Conservation (phyloP, 1,140 invertebrate species). For the Listronotus oregonensis region DNA sequence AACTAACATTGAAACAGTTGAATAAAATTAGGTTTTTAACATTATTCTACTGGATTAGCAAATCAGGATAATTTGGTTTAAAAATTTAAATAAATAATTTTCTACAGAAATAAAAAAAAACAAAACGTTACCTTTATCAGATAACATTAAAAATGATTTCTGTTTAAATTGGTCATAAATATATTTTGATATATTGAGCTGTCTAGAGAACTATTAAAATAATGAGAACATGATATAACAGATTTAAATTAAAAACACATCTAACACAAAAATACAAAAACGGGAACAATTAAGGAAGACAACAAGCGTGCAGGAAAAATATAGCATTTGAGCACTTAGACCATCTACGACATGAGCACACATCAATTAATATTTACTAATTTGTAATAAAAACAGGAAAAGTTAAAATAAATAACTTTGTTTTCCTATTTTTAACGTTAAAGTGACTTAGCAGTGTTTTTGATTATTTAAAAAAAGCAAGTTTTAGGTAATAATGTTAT, state of each 20-base stretch:
- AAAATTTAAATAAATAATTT: neutral
- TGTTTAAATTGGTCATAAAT: too few relatives aligned
- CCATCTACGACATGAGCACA: slow-evolving; percentile 25
- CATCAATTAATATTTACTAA: slow-evolving; percentile 26
- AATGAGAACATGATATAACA: neutral
- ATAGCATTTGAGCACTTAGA: slow-evolving; percentile 26
- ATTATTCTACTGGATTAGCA: slow-evolving; percentile 11
- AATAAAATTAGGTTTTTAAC: neutral
- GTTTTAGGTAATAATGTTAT: too few relatives aligned
- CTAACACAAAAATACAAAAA: slow-evolving; percentile 26
- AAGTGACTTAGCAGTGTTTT: slow-evolving; percentile 7
- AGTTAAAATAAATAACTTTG: neutral
- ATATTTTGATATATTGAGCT: too few relatives aligned
- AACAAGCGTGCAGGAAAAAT: slow-evolving; percentile 48
- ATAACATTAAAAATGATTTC: too few relatives aligned
- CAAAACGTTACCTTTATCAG: too few relatives aligned
- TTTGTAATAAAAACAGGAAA: neutral
- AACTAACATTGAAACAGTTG: slow-evolving; percentile 32
- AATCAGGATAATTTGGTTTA: neutral
- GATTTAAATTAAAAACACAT: slow-evolving; percentile 18
- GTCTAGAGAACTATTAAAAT: too few relatives aligned
- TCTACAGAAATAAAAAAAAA: neutral
- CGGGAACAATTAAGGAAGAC: slow-evolving; percentile 25
- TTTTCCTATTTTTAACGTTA: neutral
- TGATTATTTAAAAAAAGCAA: too few relatives aligned